Evolutionary conservation across 2,797 vertebrate species (phyloP).

Genomic region (Borostomias antarcticus): DNA sequence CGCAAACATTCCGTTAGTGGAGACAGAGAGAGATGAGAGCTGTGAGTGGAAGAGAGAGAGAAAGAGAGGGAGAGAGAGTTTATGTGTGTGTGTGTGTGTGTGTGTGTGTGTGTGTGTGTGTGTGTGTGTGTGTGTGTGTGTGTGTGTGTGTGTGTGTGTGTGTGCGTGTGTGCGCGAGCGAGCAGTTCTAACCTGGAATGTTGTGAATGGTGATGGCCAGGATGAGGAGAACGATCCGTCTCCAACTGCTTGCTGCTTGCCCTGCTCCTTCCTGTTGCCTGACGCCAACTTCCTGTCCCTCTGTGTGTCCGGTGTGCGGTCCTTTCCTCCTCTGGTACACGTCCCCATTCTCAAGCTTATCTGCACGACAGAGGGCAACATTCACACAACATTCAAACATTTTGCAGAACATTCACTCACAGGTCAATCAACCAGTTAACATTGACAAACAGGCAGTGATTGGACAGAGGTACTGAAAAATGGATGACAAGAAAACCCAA

Average conservation of each 20-base stretch:
- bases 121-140: neutral
- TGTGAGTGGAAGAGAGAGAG: neutral
- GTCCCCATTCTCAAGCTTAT: conserved; percentile 91
- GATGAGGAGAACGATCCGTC: conserved; percentile 87
- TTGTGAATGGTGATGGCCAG: conserved; percentile 97
- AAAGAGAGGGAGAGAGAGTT: neutral
- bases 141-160: neutral
- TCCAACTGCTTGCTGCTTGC: conserved; percentile 81
- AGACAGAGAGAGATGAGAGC: too few species aligned
- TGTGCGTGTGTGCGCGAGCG: neutral
- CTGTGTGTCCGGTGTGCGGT: conserved; percentile 8
- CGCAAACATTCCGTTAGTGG: too few species aligned
- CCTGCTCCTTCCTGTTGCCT: conserved; percentile 50
- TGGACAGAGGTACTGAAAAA: neutral
- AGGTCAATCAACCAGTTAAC: too few species aligned
- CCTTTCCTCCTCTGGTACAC: conserved; percentile 83
- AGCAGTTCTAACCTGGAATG: conserved; percentile 84
- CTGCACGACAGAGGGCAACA: conserved; percentile 56
- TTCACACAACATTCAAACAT: neutral
- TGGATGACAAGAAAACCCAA: too few species aligned
- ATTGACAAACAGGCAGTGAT: neutral
- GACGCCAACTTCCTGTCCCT: conserved; percentile 33
- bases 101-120: neutral
- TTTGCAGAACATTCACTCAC: too few species aligned
- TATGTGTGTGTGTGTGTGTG: neutral